Evolutionary conservation across 2,888 invertebrate species (phyloP).

Genomic region (Patella depressa): DNA sequence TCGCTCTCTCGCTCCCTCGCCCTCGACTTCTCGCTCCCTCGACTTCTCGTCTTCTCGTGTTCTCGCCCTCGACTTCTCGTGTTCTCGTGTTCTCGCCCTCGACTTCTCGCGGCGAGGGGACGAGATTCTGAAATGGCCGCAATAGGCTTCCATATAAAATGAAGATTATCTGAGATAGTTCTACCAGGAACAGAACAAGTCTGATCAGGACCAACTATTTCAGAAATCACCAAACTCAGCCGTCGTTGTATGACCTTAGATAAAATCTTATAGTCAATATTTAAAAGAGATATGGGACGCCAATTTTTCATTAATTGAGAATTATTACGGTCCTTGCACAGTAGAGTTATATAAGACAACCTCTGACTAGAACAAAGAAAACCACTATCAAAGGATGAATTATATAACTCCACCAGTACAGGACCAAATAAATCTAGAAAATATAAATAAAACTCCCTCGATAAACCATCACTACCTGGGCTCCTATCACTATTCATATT

Average conservation of each 20-base stretch:
- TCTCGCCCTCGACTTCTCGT: too few relatives aligned
- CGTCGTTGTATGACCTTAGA: conserved; percentile 24
- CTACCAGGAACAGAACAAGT: too few relatives aligned
- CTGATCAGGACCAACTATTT: too few relatives aligned
- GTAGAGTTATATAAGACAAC: conserved; percentile 29
- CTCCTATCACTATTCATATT: conserved; percentile 32
- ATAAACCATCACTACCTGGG: conserved; percentile 41
- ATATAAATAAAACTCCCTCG: conserved; percentile 38
- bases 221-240: too few relatives aligned
- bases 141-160: too few relatives aligned
- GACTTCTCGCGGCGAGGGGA: too few relatives aligned
- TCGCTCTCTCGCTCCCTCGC: too few relatives aligned
- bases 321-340: conserved; percentile 41
- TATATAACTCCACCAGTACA: conserved; percentile 22
- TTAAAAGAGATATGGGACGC: conserved; percentile 30
- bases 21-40: too few relatives aligned
- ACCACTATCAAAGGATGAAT: conserved; percentile 27
- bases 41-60: too few relatives aligned
- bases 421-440: conserved; percentile 29
- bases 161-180: too few relatives aligned
- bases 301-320: conserved; percentile 37
- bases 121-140: too few relatives aligned
- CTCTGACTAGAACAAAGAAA: conserved; percentile 26
- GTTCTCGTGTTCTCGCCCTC: too few relatives aligned
- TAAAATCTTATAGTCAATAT: conserved; percentile 43